These are phyloP conservation scores for Seladonia tumulorum DNA, from an alignment of 2,888 invertebrate species.

Conservation along the genomic window DNA sequence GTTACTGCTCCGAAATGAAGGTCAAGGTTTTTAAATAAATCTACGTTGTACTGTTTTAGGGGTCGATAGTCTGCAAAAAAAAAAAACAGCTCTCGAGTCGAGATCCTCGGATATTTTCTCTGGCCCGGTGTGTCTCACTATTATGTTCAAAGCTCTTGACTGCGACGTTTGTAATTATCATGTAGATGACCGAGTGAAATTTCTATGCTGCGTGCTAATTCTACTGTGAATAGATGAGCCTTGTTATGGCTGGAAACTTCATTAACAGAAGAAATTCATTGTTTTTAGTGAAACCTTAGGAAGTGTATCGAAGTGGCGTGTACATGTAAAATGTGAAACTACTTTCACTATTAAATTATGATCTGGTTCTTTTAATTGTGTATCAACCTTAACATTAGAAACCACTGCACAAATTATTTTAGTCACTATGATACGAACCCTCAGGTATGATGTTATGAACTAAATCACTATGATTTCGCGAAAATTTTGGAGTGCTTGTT, in stretches of 20 bases:
- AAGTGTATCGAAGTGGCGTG: background rate
- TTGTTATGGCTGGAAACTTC: constrained; percentile 12
- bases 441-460: no score
- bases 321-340: background rate
- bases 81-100: background rate
- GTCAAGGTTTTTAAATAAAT: no score
- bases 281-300: constrained; percentile 1
- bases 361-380: background rate
- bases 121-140: background rate
- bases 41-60: no score
- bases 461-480: background rate
- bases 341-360: background rate
- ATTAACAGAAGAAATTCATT: constrained; percentile 2
- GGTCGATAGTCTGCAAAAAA: background rate
- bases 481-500: background rate
- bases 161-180: background rate
- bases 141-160: background rate
- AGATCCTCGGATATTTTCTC: background rate
- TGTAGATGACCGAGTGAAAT: constrained; percentile 8
- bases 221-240: background rate
- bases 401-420: background rate
- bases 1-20: no score
- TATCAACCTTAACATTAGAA: background rate
- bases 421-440: no score
- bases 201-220: background rate